phyloP scores from a whole-genome alignment of 2,888 invertebrate species.

The Falcaria lacertinaria region DNA sequence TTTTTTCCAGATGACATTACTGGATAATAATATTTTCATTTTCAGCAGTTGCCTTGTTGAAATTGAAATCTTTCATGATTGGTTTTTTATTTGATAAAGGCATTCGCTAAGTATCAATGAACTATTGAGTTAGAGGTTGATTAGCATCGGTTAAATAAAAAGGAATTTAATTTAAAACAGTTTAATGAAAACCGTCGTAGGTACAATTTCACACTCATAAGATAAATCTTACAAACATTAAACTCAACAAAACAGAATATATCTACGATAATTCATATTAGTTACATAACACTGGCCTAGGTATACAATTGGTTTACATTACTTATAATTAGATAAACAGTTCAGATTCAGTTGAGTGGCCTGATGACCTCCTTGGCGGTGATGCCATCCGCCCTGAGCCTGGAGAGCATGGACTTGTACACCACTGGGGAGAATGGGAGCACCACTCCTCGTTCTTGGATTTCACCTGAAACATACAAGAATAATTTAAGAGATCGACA shows the following conservation, averaged over 20 bases:
- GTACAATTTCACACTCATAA: not conserved
- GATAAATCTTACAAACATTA: not conserved
- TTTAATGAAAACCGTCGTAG: not conserved
- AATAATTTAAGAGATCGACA: no score
- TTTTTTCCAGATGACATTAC: slow-evolving; percentile 77
- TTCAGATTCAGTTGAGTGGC: slow-evolving; percentile 50
- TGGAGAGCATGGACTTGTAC: slow-evolving; percentile 93
- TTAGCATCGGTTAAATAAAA: not conserved
- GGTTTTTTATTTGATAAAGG: slow-evolving; percentile 2
- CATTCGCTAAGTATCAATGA: not conserved
- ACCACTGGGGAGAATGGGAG: slow-evolving; percentile 95
- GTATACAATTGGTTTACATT: not conserved
- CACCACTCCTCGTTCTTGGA: slow-evolving; percentile 96
- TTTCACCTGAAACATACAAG: slow-evolving; percentile 86
- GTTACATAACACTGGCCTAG: not conserved
- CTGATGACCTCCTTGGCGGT: slow-evolving; percentile 56
- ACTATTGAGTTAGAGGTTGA: not conserved
- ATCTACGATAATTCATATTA: not conserved
- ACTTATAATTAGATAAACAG: not conserved
- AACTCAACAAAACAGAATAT: not conserved
- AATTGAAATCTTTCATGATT: slow-evolving; percentile 52
- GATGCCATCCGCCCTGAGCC: slow-evolving; percentile 92
- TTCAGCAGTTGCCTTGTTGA: slow-evolving; percentile 63
- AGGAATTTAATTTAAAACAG: not conserved
- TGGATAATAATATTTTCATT: slow-evolving; percentile 74